Base-by-base conservation (phyloP, 2,113 vertebrate species). In the Chlorodrepanis virens region DNA sequence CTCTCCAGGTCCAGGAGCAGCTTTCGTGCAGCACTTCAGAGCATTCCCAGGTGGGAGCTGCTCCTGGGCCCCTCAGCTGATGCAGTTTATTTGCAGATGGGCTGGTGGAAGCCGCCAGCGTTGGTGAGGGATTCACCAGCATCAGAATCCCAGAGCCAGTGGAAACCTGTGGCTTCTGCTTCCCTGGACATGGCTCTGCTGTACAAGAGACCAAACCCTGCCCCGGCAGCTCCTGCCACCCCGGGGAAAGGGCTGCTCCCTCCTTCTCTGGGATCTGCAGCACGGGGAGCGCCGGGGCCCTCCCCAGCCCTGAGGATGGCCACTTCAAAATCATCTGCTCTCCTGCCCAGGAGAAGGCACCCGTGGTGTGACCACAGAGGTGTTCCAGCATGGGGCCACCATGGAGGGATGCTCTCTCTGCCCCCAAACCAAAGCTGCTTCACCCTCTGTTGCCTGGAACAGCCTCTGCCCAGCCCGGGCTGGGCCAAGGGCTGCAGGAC, bases 131-230 rank as follows among this genome's bases (percentile, higher is more conserved):
- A 40, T 95, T 86, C 49, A 59, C 84, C 0, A n/a, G 78, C 44
- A 78, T 91, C 90, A 96, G 82, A 42, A 71, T 76, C 4, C 96
- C 98, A 1, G 98, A 95, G 37, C 99, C 98, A 0, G 98, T 98
- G 23, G 99, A 99, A 96, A 99, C 98, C 4, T 99, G 98, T 22
- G 96, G 98, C 77, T 98, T 98, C 94, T 99, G 99, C 94, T 99
- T 99, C 95, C 98, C 98, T 0, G 98, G 99, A 23, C 97, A 98
- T 2, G 88, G 95, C 59, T 57, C 83, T 1, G 95, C 97, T 2
- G 81, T 95, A 8, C 97, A 93, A 74, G 97, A 95, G 90, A 97
- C 75, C n/a, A 61, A 87, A 5, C 29, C 79, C 0, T 57, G 82
- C 9, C 94, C 12, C 2, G 16, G 57, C 56, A 64, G 42, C 44